A percentile compares a stretch with the other conserved stretches of the same genome.
These are phyloP conservation scores for Apotomis capreana DNA, from an alignment of 2,888 invertebrate genomes.

Conservation along the genomic window DNA sequence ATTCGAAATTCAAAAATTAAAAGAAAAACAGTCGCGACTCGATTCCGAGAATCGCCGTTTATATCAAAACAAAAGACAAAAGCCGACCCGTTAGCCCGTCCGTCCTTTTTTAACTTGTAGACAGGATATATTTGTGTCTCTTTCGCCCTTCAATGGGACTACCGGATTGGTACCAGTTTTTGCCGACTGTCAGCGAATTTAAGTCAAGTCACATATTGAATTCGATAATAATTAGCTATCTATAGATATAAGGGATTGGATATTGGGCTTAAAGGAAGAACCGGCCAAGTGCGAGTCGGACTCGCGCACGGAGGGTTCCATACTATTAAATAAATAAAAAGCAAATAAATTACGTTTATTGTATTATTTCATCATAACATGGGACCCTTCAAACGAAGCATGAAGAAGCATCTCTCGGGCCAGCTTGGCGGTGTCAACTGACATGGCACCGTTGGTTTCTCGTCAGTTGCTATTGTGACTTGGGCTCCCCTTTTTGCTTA, in stretches of 20 bases:
- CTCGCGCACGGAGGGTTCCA: no score
- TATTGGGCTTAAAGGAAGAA: neutral
- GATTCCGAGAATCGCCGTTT: constrained; percentile 61
- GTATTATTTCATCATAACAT: no score
- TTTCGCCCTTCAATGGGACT: constrained; percentile 74
- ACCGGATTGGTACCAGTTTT: constrained; percentile 78
- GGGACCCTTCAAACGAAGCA: no score
- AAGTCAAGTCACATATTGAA: constrained; percentile 38
- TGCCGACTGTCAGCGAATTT: constrained; percentile 47
- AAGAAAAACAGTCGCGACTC: constrained; percentile 39
- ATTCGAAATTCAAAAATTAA: constrained; percentile 36
- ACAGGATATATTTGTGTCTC: constrained; percentile 53
- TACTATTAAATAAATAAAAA: no score
- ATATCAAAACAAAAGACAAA: constrained; percentile 56
- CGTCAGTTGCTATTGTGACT: no score
- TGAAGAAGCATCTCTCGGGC: no score
- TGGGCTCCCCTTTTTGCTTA: no score
- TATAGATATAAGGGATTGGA: constrained; percentile 24
- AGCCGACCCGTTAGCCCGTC: constrained; percentile 68
- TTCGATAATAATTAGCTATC: constrained; percentile 38
- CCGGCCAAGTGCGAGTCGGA: no score
- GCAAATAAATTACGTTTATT: neutral
- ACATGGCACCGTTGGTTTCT: no score
- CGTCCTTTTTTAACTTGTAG: constrained; percentile 55
- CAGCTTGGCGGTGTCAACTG: no score